These are phyloP conservation scores for Rousettus leschenaultii DNA, from an alignment of 2,113 vertebrate species.

Conservation along the genomic window DNA sequence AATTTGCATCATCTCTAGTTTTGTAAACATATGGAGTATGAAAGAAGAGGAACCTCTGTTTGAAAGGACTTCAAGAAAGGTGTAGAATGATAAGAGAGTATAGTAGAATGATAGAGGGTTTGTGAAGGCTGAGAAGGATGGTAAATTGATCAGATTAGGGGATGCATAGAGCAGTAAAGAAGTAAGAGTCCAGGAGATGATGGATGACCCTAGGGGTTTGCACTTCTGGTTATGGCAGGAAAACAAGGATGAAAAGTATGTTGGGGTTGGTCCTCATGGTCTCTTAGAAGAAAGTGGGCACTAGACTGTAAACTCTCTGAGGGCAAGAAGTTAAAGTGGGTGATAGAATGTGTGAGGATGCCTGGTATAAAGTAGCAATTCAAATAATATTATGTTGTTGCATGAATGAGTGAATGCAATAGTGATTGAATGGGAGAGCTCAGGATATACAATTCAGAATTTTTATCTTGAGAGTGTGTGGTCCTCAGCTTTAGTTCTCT, in stretches of 20 bases:
- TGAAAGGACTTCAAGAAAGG: not conserved
- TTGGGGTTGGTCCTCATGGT: not conserved
- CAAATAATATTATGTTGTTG: not conserved
- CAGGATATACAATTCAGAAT: not conserved
- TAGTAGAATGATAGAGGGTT: not conserved
- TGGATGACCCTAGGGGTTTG: not conserved
- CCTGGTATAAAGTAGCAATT: not conserved
- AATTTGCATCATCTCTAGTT: not conserved
- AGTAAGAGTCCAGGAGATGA: not conserved
- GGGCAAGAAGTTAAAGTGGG: not conserved
- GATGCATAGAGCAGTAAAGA: not conserved
- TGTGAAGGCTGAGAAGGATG: not conserved
- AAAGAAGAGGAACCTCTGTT: not conserved
- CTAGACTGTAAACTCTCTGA: not conserved
- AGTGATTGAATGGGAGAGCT: not conserved
- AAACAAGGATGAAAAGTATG: not conserved
- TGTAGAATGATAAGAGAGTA: not conserved
- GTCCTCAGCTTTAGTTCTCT: not conserved
- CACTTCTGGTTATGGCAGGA: not conserved
- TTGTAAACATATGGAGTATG: not conserved
- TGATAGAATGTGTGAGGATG: not conserved
- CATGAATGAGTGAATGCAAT: not conserved
- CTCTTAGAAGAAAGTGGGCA: not conserved
- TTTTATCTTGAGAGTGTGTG: not conserved
- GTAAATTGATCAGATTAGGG: not conserved